These are phyloP conservation scores for Apamea anceps DNA, from an alignment of 2,888 invertebrate species.

Conservation along the genomic window DNA sequence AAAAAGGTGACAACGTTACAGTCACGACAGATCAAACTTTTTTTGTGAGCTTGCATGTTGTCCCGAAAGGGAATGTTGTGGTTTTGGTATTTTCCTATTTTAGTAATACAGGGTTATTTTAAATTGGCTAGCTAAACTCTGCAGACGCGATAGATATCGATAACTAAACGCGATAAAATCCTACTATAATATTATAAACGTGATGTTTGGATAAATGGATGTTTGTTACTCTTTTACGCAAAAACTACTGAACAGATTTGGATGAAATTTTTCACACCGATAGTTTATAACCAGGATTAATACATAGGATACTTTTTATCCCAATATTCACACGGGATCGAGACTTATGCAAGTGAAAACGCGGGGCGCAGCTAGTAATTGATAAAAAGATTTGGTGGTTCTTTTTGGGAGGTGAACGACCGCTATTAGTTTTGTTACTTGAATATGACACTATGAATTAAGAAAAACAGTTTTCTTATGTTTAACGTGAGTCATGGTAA, in stretches of 20 bases:
- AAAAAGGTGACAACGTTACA: constrained; percentile 7
- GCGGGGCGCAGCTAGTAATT: no score
- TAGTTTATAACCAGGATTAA: no score
- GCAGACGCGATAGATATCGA: neutral
- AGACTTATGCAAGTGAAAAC: no score
- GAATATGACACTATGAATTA: neutral
- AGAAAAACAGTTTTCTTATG: neutral
- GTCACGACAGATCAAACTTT: neutral
- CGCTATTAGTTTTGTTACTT: neutral
- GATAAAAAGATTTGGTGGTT: neutral
- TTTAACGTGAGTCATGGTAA: neutral
- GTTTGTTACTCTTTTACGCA: no score
- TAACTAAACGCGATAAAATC: no score
- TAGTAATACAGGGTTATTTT: neutral
- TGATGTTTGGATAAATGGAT: no score
- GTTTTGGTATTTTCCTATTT: neutral
- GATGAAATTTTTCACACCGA: no score
- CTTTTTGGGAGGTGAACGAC: neutral
- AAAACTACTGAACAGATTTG: no score
- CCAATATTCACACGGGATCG: no score
- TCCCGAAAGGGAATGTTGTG: neutral
- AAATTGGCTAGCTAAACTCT: neutral
- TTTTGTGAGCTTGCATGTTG: neutral
- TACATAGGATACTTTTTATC: no score
- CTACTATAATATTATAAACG: no score